Conservation (phyloP, 1,140 invertebrate genomes). For the Drosophila watanabei region DNA sequence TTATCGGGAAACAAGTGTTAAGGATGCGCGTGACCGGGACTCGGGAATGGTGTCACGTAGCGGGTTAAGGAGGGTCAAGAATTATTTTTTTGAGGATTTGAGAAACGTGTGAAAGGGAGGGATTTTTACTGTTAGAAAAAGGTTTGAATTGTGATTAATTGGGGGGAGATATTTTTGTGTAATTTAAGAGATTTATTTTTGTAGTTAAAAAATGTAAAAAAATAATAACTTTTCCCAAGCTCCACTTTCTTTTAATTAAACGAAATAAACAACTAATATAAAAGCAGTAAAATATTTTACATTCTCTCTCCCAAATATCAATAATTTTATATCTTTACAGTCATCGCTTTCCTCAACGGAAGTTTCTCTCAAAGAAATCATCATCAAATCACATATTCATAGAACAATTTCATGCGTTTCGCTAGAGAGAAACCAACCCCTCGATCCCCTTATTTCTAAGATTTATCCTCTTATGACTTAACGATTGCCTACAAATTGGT, state of each 20-base stretch:
- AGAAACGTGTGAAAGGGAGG: conserved; percentile 14
- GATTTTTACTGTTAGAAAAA: conserved; percentile 31
- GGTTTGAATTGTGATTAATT: conserved; percentile 1
- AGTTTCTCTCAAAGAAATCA: conserved; percentile 36
- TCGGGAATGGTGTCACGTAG: conserved; percentile 39
- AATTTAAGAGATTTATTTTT: not conserved
- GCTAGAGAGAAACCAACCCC: not conserved
- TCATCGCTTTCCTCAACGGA: conserved; percentile 7
- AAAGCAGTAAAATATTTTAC: conserved; percentile 2
- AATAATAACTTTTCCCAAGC: too few relatives aligned
- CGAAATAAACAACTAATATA: conserved; percentile 1
- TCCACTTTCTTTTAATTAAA: not conserved
- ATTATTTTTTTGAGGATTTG: not conserved
- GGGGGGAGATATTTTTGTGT: not conserved
- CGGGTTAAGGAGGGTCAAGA: conserved; percentile 12
- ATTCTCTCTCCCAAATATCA: conserved; percentile 1
- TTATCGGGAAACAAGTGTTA: conserved; percentile 67
- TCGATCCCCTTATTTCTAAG: not conserved
- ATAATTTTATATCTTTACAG: conserved; percentile 16
- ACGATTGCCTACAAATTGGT: conserved; percentile 67
- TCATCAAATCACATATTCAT: conserved; percentile 32
- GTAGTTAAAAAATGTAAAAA: too few relatives aligned
- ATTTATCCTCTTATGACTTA: conserved; percentile 50
- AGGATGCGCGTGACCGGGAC: conserved; percentile 74
- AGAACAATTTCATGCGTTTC: conserved; percentile 47